Evolutionary conservation across 2,888 invertebrate genomes (phyloP).

Genomic region (Tipula unca): DNA sequence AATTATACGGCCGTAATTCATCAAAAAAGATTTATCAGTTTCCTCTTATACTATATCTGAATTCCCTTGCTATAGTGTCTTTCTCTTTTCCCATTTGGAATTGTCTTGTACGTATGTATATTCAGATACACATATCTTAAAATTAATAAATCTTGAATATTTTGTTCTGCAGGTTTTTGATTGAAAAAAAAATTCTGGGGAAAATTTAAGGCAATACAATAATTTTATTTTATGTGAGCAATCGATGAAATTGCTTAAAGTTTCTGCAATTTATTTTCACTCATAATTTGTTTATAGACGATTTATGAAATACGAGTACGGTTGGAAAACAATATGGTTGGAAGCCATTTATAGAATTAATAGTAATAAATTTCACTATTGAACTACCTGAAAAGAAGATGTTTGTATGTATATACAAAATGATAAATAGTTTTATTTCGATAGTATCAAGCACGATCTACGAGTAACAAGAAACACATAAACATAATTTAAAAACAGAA

Average conservation of each 20-base stretch:
- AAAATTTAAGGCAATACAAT: too few species aligned
- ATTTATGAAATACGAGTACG: not conserved
- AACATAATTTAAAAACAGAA: not conserved
- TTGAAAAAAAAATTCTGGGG: not conserved
- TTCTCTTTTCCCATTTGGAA: not conserved
- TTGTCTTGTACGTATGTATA: not conserved
- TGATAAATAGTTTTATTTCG: too few species aligned
- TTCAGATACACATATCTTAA: not conserved
- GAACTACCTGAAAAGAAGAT: not conserved
- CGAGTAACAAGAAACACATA: too few species aligned
- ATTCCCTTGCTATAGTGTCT: not conserved
- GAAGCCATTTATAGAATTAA: not conserved
- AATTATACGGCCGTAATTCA: not conserved
- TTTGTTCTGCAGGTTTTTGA: not conserved
- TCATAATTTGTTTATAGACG: not conserved
- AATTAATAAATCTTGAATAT: not conserved
- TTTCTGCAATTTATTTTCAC: not conserved
- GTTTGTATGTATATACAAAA: not conserved
- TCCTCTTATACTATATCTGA: not conserved
- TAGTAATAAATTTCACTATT: not conserved
- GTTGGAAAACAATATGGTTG: not conserved
- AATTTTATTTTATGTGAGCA: not conserved
- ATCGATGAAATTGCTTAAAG: not conserved
- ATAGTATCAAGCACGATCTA: too few species aligned
- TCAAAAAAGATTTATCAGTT: not conserved